Evolutionary conservation across 2,113 vertebrate species (phyloP).

Genomic region (Barnardius zonarius): DNA sequence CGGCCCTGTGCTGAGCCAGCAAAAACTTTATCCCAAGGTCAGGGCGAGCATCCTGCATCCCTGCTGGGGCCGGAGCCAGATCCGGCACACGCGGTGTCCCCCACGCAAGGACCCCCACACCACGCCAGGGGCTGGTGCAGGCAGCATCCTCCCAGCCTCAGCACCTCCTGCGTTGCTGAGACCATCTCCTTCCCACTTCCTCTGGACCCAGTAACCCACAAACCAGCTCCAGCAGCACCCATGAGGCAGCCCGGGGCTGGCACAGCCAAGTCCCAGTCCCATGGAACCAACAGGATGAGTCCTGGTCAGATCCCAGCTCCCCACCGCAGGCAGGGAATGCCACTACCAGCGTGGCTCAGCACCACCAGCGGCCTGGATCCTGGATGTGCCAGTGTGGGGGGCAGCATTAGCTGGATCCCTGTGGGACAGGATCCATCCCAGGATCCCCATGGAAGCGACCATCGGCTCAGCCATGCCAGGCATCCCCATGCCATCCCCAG

Average conservation of each 20-base stretch:
- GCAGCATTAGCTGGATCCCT: not conserved
- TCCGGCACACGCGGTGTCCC: rapidly evolving
- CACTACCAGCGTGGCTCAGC: not conserved
- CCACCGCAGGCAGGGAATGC: rapidly evolving
- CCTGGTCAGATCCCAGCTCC: not conserved
- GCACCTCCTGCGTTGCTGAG: not conserved
- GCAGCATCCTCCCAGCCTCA: not conserved
- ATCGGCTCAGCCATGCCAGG: rapidly evolving
- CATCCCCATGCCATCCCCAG: rapidly evolving
- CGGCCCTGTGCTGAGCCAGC: not conserved
- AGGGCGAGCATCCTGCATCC: not conserved
- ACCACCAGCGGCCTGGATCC: not conserved
- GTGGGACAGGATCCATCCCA: not conserved
- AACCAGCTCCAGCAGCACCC: rapidly evolving
- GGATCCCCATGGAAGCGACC: not conserved
- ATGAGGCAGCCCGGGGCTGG: not conserved
- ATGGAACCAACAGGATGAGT: rapidly evolving
- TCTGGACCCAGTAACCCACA: not conserved
- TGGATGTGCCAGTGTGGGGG: not conserved
- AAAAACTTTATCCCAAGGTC: not conserved
- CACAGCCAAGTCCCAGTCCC: not conserved
- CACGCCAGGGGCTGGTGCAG: rapidly evolving
- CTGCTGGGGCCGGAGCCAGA: rapidly evolving
- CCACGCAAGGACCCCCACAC: rapidly evolving
- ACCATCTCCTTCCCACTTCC: rapidly evolving